Conservation (phyloP, 2,113 vertebrate genomes). For the Oreocharis arfaki region DNA sequence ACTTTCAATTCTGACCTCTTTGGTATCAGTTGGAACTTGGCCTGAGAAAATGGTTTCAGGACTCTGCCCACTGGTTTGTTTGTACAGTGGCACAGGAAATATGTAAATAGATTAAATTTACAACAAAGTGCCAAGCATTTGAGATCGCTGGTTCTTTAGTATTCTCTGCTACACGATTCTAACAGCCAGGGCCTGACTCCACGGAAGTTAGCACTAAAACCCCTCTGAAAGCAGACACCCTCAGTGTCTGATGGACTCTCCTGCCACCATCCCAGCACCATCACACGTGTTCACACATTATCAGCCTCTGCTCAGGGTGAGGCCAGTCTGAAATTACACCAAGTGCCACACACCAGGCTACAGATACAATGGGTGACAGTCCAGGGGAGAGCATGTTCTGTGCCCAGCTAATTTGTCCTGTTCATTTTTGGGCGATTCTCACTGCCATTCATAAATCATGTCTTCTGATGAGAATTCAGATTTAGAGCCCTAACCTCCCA, state of each 20-base stretch:
- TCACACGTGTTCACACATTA: not conserved
- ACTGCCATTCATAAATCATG: not conserved
- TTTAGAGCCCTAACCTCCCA: not conserved
- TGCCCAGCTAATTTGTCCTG: not conserved
- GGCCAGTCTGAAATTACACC: not conserved
- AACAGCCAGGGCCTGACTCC: not conserved
- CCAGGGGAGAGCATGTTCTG: not conserved
- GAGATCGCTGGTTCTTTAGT: not conserved
- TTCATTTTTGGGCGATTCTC: not conserved
- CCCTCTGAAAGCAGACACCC: constrained; percentile 1
- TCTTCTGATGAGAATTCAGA: not conserved
- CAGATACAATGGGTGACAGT: not conserved
- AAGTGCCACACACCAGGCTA: not conserved
- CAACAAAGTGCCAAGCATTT: constrained; percentile 1
- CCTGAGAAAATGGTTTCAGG: constrained; percentile 29
- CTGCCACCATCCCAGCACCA: not conserved
- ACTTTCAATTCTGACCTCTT: not conserved
- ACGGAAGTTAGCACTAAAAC: not conserved
- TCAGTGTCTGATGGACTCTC: not conserved
- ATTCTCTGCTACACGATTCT: not conserved
- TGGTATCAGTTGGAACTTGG: constrained; percentile 25
- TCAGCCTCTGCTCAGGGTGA: not conserved
- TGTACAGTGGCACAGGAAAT: constrained; percentile 19
- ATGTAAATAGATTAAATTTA: constrained; percentile 38
- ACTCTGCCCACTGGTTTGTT: constrained; percentile 7